Evolutionary conservation across 2,888 invertebrate genomes (phyloP), one percentile per base, ranked within the genome.

Genomic region (Phania funesta): DNA sequence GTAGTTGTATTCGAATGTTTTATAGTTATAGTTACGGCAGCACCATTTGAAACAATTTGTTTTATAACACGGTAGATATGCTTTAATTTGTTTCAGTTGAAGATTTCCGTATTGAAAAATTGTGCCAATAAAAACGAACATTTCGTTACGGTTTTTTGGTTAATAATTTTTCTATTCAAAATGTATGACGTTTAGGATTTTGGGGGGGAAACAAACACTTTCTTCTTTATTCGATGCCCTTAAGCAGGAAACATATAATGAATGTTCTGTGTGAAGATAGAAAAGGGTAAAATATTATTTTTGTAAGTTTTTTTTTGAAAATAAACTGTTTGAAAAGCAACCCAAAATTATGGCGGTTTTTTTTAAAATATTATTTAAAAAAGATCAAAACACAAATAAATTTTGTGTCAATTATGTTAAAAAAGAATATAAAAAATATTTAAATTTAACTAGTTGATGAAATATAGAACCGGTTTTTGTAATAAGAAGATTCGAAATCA

Each of bases 121-220:
- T 81, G 65, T 76, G 84, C 86, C 86, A 87, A 87, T 89, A 90
- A 89, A 89, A 87, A 86, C 56, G 80, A 68, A 74, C 24, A 41
- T 88, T 90, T 90, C 86, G 90, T 88, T 86, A 90, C 89, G 90
- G 90, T 90, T 90, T 90, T 87, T 87, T 87, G 88, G 89, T 87
- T 90, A 88, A 89, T 90, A 88, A 88, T 89, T 88, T 87, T 88
- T 88, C 87, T 86, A 89, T 89, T 88, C 87, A 88, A 87, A 81
- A 80, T 32, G 83, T 79, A 84, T 85, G 80, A 67, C 38, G 44
- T 54, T 62, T 54, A 35, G 48, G 56, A 56, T 56, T 70, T 70
- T 46, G 18, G 29, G 54, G 38, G 18, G 29, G 7, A 41, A 24
- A n/a, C n/a, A 24, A 29, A 11, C 24, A 44, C 35, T 50, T 38